phyloP scores from a whole-genome alignment of 2,888 invertebrate genomes.

The Microchrysa polita region DNA sequence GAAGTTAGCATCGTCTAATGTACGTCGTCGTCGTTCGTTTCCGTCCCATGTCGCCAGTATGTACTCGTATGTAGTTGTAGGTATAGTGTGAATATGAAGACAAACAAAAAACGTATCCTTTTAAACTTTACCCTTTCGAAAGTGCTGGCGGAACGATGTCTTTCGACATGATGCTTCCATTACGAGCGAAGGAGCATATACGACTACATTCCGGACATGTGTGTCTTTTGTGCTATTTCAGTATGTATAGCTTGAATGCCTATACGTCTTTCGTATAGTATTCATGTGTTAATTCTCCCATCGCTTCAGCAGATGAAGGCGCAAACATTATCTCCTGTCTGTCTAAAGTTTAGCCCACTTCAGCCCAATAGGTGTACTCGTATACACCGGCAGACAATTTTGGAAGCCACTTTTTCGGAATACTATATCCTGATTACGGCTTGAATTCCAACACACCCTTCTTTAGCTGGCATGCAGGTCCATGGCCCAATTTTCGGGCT shows the following conservation, averaged over 20 bases:
- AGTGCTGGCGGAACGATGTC: background rate
- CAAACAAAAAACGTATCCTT: background rate
- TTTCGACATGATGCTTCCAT: conserved; percentile 17
- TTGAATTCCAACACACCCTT: background rate
- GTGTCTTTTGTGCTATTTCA: background rate
- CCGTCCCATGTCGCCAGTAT: too few relatives aligned
- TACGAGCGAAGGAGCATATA: background rate
- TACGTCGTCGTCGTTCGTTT: too few relatives aligned
- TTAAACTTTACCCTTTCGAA: conserved; percentile 18
- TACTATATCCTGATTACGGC: background rate
- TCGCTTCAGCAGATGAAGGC: background rate
- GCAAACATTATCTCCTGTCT: background rate
- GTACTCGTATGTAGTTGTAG: too few relatives aligned
- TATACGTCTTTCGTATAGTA: background rate
- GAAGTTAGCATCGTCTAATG: conserved; percentile 5
- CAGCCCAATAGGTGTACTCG: too few relatives aligned
- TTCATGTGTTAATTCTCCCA: background rate
- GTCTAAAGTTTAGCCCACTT: background rate
- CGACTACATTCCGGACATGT: background rate
- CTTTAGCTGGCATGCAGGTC: background rate
- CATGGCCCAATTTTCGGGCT: background rate
- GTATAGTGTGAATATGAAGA: background rate
- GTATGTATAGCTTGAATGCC: background rate
- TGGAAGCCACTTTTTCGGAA: background rate
- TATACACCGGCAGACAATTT: background rate